phyloP scores from a whole-genome alignment of 2,797 vertebrate species.

The Coregonus suidteri region DNA sequence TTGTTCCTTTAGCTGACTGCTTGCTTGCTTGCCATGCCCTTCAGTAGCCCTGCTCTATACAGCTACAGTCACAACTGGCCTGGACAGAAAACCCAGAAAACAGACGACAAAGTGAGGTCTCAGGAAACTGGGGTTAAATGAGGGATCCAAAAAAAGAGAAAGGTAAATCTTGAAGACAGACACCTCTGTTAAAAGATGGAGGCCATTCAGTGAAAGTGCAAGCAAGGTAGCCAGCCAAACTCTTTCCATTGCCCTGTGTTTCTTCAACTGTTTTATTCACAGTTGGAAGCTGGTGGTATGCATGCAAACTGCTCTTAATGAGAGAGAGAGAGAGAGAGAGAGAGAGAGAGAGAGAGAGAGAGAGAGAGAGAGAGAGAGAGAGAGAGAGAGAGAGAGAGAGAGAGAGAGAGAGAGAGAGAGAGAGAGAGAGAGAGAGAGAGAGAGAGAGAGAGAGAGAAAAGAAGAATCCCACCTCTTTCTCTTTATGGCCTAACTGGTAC shows the following conservation, averaged over 20 bases:
- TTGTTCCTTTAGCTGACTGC: background rate
- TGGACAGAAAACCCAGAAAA: background rate
- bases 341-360: background rate
- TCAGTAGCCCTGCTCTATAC: background rate
- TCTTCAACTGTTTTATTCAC: background rate
- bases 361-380: no score
- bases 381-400: background rate
- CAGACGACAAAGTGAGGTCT: background rate
- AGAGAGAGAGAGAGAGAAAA: background rate
- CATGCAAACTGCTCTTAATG: slow-evolving; percentile 7
- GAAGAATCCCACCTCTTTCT: background rate
- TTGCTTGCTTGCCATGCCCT: background rate
- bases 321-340: background rate
- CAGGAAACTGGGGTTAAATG: background rate
- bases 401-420: background rate
- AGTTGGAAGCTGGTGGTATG: background rate
- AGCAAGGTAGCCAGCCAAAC: slow-evolving; percentile 1
- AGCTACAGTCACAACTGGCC: background rate
- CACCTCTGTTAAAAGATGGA: background rate
- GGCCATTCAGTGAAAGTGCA: background rate
- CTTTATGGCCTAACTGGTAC: background rate
- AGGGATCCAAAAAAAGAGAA: background rate
- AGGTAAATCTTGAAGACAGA: background rate
- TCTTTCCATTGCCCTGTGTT: slow-evolving; percentile 1
- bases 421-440: no score